Conservation (phyloP, 1,140 invertebrate species). For the Himalopsyche phryganea region DNA sequence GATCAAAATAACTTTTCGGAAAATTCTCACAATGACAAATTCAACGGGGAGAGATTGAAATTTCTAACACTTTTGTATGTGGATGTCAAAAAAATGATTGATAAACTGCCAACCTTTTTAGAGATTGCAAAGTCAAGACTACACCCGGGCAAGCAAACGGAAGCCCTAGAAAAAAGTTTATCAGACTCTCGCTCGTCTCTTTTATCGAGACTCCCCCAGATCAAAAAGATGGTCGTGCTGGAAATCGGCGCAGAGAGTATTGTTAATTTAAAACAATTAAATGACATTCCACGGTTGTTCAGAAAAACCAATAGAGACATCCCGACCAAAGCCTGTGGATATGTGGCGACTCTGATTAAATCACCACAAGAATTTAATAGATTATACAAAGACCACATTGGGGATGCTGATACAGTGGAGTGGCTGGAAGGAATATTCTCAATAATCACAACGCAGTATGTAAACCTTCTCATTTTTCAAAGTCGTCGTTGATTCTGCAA, state of each 20-base stretch:
- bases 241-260: slow-evolving; percentile 57
- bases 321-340: slow-evolving; percentile 73
- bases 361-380: slow-evolving; percentile 61
- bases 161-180: slow-evolving; percentile 45
- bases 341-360: slow-evolving; percentile 68
- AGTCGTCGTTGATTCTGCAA: too few species aligned
- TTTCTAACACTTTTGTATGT: slow-evolving; percentile 46
- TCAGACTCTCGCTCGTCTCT: slow-evolving; percentile 51
- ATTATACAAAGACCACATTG: slow-evolving; percentile 53
- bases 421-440: slow-evolving; percentile 58
- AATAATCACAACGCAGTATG: slow-evolving; percentile 66
- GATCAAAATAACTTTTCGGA: slow-evolving; percentile 18
- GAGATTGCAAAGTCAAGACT: slow-evolving; percentile 47
- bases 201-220: slow-evolving; percentile 47
- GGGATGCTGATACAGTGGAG: slow-evolving; percentile 53
- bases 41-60: slow-evolving; percentile 26
- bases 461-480: too few species aligned
- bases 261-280: slow-evolving; percentile 69
- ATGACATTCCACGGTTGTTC: slow-evolving; percentile 88
- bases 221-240: slow-evolving; percentile 57
- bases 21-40: slow-evolving; percentile 18
- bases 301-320: slow-evolving; percentile 86
- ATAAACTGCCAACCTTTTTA: slow-evolving; percentile 48
- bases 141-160: slow-evolving; percentile 37
- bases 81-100: slow-evolving; percentile 46